Conservation (phyloP, 64 coral and sea anemone species). For the Pocillopora damicornis region DNA sequence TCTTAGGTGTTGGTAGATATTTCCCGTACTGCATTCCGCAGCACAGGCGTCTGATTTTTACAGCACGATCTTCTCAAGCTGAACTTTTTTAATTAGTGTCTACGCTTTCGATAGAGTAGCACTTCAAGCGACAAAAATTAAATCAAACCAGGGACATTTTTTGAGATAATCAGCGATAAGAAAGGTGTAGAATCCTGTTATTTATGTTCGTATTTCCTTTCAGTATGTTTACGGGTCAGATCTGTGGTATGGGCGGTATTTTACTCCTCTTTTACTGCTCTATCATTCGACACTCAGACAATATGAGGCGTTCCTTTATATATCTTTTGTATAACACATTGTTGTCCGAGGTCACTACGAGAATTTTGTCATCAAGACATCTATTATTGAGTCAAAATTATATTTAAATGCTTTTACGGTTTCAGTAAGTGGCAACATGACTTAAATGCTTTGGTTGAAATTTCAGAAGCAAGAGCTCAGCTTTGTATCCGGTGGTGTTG, state of each 20-base stretch:
- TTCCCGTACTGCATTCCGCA: not conserved
- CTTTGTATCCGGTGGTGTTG: constrained; percentile 1
- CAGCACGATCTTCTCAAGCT: not conserved
- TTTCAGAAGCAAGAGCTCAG: not conserved
- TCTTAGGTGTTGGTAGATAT: constrained; percentile 2
- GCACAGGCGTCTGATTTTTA: not conserved
- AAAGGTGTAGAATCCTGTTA: constrained; percentile 16
- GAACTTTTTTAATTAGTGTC: constrained; percentile 34
- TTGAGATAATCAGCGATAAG: constrained; percentile 32
- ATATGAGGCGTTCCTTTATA: not conserved
- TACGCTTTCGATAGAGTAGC: constrained; percentile 20
- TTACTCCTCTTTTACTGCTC: not conserved
- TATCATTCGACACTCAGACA: constrained; percentile 30
- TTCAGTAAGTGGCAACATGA: not conserved
- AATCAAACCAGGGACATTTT: constrained; percentile 27
- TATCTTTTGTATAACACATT: constrained; percentile 8
- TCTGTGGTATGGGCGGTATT: not conserved
- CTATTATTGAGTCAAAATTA: not conserved
- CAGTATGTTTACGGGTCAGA: constrained; percentile 16
- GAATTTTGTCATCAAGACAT: not conserved
- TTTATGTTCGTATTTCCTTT: constrained; percentile 27
- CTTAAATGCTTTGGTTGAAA: constrained; percentile 25
- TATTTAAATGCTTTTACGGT: not conserved
- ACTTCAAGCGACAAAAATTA: constrained; percentile 45
- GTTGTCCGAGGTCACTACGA: not conserved